Evolutionary conservation across 2,113 vertebrate species (phyloP).

Genomic region (Vanacampus margaritifer): DNA sequence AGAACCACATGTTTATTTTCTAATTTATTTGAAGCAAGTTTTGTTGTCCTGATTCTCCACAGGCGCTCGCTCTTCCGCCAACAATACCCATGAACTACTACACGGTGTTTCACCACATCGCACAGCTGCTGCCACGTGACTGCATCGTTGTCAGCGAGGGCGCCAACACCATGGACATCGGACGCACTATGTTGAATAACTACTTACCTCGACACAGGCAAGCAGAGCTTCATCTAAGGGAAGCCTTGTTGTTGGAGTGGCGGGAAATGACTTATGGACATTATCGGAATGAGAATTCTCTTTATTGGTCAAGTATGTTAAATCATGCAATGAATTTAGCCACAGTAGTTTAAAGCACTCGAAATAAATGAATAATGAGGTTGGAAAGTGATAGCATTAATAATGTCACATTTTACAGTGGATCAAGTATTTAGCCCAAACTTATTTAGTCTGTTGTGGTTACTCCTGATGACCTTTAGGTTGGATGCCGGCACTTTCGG

Average conservation of each 20-base stretch:
- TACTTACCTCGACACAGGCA: slow-evolving; percentile 86
- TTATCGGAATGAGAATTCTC: too few species aligned
- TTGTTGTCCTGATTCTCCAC: slow-evolving; percentile 22
- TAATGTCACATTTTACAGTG: too few species aligned
- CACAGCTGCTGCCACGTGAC: slow-evolving; percentile 82
- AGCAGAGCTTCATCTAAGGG: slow-evolving; percentile 11
- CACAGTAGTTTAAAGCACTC: too few species aligned
- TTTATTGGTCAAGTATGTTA: too few species aligned
- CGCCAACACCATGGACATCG: slow-evolving; percentile 98
- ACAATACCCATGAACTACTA: slow-evolving; percentile 93
- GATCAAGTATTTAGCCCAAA: background rate
- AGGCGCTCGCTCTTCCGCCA: slow-evolving; percentile 76
- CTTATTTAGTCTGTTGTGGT: background rate
- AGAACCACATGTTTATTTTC: background rate
- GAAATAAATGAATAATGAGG: too few species aligned
- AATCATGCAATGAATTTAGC: too few species aligned
- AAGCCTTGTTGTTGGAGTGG: background rate
- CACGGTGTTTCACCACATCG: slow-evolving; percentile 85
- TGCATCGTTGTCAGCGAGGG: slow-evolving; percentile 93
- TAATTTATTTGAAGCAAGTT: background rate
- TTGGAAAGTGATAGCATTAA: too few species aligned
- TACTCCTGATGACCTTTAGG: slow-evolving; percentile 61
- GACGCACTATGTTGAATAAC: slow-evolving; percentile 91
- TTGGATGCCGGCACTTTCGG: slow-evolving; percentile 96
- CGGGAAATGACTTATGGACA: background rate